Base-by-base conservation (phyloP, 2,113 vertebrate species). In the Cygnus atratus region DNA sequence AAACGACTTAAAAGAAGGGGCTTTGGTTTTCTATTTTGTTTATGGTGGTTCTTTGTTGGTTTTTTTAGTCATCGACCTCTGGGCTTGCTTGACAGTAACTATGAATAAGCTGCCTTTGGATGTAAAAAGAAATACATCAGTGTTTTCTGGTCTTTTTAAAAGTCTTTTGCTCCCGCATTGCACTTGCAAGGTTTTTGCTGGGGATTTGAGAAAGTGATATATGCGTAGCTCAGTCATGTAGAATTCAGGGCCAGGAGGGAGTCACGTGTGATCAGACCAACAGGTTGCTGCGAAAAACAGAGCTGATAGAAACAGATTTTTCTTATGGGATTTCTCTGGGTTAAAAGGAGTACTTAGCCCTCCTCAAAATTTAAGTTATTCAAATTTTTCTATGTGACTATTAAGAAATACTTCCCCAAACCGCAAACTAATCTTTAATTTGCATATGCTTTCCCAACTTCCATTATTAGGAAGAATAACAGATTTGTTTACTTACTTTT, bases 231-330 rank as follows among this genome's bases (percentile, higher is more conserved):
- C 39, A 25, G 31, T 52, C 19, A 5, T 2, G 11, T 29, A 35
- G 28, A 81, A 63, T 74, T 76, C 50, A 25, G 44, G 63, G 41
- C 17, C 29, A 29, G 16, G 72, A 46, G 33, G 33, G 58, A 26
- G 63, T 25, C 0, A 0, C 1, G 0, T 1, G 1, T 50, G 26
- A 44, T 68, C 48, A 63, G n/a, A 57, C 39, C 13, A 0, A 1
- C 1, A 1, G 43, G 20, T 13, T 55, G 55, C 63, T 81, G 68
- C 0, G 1, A 31, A 54, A 10, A 54, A 17, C 15, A 78, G 37
- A 48, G 29, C 21, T 65, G 16, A 61, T 1, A 43, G n/a, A 70
- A 83, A 50, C 1, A 1, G 12, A 16, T 54, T 77, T 89, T 92
- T 82, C 57, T 65, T 25, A 15, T 67, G 33, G 37, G 16, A 20